phyloP scores from a whole-genome alignment of 2,797 vertebrate species.

The Mus minutoides region DNA sequence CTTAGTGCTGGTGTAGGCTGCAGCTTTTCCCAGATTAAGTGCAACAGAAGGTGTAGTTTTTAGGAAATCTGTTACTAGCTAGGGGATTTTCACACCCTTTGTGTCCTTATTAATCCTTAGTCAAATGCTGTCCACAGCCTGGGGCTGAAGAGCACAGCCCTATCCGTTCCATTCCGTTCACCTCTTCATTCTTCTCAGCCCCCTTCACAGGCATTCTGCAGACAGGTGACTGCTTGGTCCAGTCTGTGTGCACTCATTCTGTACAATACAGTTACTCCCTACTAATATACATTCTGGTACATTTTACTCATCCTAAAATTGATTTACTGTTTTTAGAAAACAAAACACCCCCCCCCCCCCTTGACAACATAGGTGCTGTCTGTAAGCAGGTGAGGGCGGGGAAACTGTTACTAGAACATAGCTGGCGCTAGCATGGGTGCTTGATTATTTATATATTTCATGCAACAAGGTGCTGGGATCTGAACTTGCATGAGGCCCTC shows the following conservation, averaged over 20 bases:
- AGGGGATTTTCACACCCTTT: neutral
- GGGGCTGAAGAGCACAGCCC: neutral
- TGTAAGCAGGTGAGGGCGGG: too few species aligned
- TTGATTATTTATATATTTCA: too few species aligned
- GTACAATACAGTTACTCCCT: too few species aligned
- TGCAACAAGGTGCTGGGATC: neutral
- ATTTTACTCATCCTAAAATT: neutral
- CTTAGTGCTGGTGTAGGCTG: neutral
- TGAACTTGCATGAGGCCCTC: neutral
- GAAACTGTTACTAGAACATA: too few species aligned
- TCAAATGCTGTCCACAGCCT: neutral
- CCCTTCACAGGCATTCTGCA: neutral
- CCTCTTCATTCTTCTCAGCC: neutral
- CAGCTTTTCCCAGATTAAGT: neutral
- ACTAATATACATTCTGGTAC: neutral
- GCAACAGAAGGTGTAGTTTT: neutral
- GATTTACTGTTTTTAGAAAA: neutral
- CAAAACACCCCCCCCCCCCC: too few species aligned
- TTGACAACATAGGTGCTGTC: neutral
- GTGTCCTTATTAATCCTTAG: neutral
- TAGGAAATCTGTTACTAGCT: neutral
- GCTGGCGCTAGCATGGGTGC: neutral
- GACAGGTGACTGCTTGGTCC: neutral
- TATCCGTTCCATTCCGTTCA: neutral
- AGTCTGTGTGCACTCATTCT: too few species aligned